Evolutionary conservation across 2,113 vertebrate genomes (phyloP).

Genomic region (Ictidomys tridecemlineatus): DNA sequence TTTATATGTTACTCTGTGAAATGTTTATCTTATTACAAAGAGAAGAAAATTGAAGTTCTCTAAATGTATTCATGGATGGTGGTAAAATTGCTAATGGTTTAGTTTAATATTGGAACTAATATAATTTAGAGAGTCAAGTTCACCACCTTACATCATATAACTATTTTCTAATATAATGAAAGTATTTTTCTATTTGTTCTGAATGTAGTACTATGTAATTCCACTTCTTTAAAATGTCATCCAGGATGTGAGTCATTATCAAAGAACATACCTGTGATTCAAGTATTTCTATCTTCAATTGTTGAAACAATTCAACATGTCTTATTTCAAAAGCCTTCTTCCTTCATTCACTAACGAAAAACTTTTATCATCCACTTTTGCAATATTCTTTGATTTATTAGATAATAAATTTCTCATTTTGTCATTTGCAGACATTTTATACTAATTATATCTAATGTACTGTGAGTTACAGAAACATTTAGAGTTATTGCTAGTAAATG

Average conservation of each 20-base stretch:
- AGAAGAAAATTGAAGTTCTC: neutral
- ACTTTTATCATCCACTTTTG: slow-evolving; percentile 69
- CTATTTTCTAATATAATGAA: slow-evolving; percentile 11
- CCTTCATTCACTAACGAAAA: neutral
- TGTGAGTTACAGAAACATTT: slow-evolving; percentile 85
- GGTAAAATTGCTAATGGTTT: neutral
- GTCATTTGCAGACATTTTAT: slow-evolving; percentile 80
- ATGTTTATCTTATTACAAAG: neutral
- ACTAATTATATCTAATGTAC: slow-evolving; percentile 85
- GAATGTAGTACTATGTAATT: neutral
- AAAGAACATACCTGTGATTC: neutral
- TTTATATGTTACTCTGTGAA: neutral
- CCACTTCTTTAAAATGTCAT: neutral
- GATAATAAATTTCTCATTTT: slow-evolving; percentile 82
- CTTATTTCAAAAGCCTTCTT: neutral
- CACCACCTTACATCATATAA: neutral
- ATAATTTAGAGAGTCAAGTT: neutral
- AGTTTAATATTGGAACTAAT: neutral
- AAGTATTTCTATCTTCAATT: neutral
- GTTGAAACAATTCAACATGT: neutral
- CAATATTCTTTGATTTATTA: slow-evolving; percentile 83
- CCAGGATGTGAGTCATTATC: neutral
- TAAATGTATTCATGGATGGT: neutral
- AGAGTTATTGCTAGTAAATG: slow-evolving; percentile 80
- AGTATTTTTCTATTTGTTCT: neutral